Evolutionary conservation across 2,888 invertebrate genomes (phyloP).

Genomic region (Candidula unifasciata): DNA sequence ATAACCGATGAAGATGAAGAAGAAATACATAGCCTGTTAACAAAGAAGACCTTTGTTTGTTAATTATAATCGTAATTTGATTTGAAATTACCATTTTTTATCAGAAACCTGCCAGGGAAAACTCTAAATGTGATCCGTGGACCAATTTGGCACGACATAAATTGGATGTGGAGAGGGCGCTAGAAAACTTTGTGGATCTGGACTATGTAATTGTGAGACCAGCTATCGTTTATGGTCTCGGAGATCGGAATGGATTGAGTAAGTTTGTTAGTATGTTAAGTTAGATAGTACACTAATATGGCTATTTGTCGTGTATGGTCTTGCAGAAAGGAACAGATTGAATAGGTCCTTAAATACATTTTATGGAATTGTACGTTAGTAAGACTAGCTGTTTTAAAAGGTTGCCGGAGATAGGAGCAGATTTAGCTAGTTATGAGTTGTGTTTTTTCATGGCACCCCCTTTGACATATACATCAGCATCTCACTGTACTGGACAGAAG

Average conservation of each 20-base stretch:
- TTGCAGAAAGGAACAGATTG: constrained; percentile 88
- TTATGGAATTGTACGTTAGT: constrained; percentile 87
- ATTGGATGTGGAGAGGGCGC: constrained; percentile 87
- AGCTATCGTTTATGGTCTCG: constrained; percentile 90
- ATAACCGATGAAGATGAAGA: too few relatives aligned
- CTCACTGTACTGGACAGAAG: too few relatives aligned
- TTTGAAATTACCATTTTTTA: background rate
- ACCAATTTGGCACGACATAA: constrained; percentile 90
- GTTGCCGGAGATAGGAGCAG: constrained; percentile 89
- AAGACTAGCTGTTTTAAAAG: constrained; percentile 91
- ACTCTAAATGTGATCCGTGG: constrained; percentile 89
- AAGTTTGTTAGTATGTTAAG: constrained; percentile 82
- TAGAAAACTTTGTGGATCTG: constrained; percentile 84
- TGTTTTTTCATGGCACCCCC: too few relatives aligned
- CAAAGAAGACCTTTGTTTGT: too few relatives aligned
- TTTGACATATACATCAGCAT: too few relatives aligned
- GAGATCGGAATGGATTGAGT: constrained; percentile 90
- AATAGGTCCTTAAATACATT: constrained; percentile 84
- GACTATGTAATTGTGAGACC: constrained; percentile 89
- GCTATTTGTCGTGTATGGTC: constrained; percentile 91
- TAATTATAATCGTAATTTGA: too few relatives aligned
- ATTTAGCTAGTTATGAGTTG: too few relatives aligned
- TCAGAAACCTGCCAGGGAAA: constrained; percentile 85
- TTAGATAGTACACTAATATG: constrained; percentile 88
- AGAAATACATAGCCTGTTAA: too few relatives aligned